Percentiles rank a stretch among this genome's conserved stretches.
Conservation (phyloP, 2,113 vertebrate genomes). For the Chionodraco myersi region DNA sequence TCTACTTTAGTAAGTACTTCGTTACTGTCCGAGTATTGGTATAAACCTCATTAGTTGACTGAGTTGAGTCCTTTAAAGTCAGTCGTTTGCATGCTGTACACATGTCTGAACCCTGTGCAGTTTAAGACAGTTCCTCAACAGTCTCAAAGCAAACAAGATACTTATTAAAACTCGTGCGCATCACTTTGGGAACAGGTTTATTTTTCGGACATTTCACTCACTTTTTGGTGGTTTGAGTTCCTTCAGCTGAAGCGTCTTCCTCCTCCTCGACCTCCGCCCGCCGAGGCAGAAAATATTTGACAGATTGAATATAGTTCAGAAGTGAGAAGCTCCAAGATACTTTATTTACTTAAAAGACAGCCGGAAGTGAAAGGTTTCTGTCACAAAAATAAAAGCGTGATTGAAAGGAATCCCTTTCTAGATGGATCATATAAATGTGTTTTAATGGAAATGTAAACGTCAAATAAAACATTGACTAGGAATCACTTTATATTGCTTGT, state of each 20-base stretch:
- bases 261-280: slow-evolving; percentile 12
- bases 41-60: neutral
- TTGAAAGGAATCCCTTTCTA: neutral
- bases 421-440: neutral
- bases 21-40: neutral
- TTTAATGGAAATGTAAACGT: neutral
- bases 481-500: neutral
- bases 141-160: neutral
- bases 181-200: neutral
- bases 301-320: slow-evolving; percentile 4
- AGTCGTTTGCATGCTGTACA: neutral
- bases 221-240: neutral
- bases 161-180: neutral
- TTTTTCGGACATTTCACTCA: neutral
- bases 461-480: neutral
- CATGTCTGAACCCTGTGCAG: neutral
- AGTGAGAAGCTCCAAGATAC: neutral
- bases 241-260: neutral
- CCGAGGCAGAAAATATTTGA: neutral
- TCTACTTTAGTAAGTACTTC: no score
- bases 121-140: slow-evolving; percentile 3
- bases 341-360: fast-evolving
- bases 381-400: slow-evolving; percentile 3
- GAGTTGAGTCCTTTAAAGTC: neutral
- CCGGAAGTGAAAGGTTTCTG: neutral